Conservation (phyloP, 2,113 vertebrate genomes). For the Cebidichthys violaceus region DNA sequence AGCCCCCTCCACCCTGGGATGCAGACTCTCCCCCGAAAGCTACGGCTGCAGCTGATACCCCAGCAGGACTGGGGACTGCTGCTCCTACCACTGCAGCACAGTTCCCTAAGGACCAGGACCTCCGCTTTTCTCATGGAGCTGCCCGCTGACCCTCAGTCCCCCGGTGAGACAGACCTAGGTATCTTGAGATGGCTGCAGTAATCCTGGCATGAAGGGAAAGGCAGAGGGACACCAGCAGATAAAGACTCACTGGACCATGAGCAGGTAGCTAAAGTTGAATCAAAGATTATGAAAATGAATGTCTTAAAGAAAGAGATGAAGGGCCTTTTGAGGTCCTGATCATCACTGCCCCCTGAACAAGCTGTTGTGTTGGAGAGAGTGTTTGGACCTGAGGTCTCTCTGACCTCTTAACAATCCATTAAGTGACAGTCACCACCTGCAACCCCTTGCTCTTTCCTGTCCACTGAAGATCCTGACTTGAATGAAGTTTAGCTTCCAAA, state of each 20-base stretch:
- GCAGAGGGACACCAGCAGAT: constrained; percentile 81
- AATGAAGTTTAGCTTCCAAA: constrained; percentile 44
- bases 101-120: constrained; percentile 97
- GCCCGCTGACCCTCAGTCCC: constrained; percentile 77
- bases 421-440: constrained; percentile 18
- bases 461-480: constrained; percentile 23
- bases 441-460: constrained; percentile 20
- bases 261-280: constrained; percentile 71
- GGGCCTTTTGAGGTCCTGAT: constrained; percentile 51
- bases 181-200: constrained; percentile 76
- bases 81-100: constrained; percentile 73
- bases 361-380: not conserved
- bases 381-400: not conserved
- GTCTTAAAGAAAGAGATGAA: constrained; percentile 72
- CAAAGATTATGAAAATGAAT: constrained; percentile 61
- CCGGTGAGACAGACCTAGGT: constrained; percentile 71
- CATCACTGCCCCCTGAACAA: constrained; percentile 13
- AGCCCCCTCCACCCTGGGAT: constrained; percentile 62
- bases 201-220: constrained; percentile 57
- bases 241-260: constrained; percentile 67
- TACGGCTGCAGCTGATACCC: constrained; percentile 57
- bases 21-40: constrained; percentile 64
- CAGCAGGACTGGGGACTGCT: constrained; percentile 50
- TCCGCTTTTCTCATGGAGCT: constrained; percentile 92
- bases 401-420: not conserved